A percentile compares a stretch with the other conserved stretches of the same genome.
Evolutionary conservation across 2,113 vertebrate species (phyloP).

Genomic region (Notothenia coriiceps): DNA sequence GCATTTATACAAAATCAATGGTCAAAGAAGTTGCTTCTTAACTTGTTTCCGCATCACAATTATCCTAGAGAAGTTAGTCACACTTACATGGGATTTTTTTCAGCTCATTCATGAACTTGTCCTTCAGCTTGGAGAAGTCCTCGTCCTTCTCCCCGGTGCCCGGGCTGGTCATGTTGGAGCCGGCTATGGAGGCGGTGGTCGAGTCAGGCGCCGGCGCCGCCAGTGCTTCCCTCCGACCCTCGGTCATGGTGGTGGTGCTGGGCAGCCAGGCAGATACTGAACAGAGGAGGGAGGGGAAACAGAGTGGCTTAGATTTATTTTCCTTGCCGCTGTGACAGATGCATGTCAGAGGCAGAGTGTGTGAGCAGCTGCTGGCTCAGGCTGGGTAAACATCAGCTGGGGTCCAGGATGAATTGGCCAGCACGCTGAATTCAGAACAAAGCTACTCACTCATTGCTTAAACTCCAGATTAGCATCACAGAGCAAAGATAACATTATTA

Average conservation of each 20-base stretch:
- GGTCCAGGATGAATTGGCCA: constrained; percentile 60
- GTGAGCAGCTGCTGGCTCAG: constrained; percentile 80
- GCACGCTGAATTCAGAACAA: constrained; percentile 60
- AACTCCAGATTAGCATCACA: constrained; percentile 64
- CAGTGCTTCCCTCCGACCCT: constrained; percentile 93
- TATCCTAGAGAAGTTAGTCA: background rate
- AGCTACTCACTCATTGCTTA: constrained; percentile 57
- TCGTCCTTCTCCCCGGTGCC: constrained; percentile 90
- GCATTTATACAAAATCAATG: background rate
- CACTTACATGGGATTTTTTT: constrained; percentile 98
- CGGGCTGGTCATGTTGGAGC: constrained; percentile 89
- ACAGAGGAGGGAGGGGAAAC: constrained; percentile 29
- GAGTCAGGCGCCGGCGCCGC: constrained; percentile 89
- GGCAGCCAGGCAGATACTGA: constrained; percentile 80
- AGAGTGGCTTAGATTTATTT: constrained; percentile 2
- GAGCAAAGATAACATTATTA: constrained; percentile 46
- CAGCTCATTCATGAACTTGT: constrained; percentile 99
- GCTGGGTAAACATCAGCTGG: constrained; percentile 82
- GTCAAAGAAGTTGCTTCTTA: background rate
- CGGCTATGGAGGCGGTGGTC: constrained; percentile 77
- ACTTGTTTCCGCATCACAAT: too few species aligned
- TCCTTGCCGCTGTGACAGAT: constrained; percentile 58
- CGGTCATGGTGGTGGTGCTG: constrained; percentile 84
- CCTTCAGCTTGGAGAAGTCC: constrained; percentile 94
- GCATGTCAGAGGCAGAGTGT: constrained; percentile 56